Base-by-base conservation (phyloP, 2,888 invertebrate species). In the Pseudoips prasinana region DNA sequence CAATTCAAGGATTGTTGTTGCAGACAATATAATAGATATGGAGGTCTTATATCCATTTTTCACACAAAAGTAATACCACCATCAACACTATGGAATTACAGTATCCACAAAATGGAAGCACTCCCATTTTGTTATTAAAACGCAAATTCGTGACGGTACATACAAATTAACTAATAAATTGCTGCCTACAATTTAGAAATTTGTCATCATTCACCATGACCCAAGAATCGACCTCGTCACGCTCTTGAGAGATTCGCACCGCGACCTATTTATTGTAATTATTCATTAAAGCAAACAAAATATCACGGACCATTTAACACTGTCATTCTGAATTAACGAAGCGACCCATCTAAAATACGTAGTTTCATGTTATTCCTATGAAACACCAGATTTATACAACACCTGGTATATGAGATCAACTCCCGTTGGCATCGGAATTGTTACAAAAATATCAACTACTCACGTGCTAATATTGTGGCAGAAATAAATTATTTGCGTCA, bases 231-330 rank as follows among this genome's bases (percentile, higher is more conserved):
- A 50, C 63, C 61, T 60, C 57, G 61, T 60, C 63, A 55, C 61
- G 60, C 7, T n/a, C 20, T 36, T 39, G 34, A 46, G 46, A 65
- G 63, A 68, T 68, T 61, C 50, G 57, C 64, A 61, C 61, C 53
- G 38, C 55, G 63, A 55, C 76, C 73, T 68, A 77, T 76, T 73
- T 73, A 66, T 76, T 73, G 73, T 73, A 73, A 81, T 78, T 73
- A 76, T 60, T 56, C 61, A 54, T 58, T 50, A 63, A 69, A 68
- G 60, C 68, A 74, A 76, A 79, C 72, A 75, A 79, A 79, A 75
- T 75, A 70, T 67, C 59, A 61, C 68, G 57, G 58, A 65, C 62
- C 73, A 78, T 81, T 80, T 78, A 74, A 70, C 75, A 76, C 73
- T 80, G 78, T 83, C 82, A 55, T 62, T 71, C 51, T 59, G 64